Evolutionary conservation across 2,888 invertebrate species (phyloP), one percentile per base, ranked within the genome.

Genomic region (Gisinianus flammeolus): DNA sequence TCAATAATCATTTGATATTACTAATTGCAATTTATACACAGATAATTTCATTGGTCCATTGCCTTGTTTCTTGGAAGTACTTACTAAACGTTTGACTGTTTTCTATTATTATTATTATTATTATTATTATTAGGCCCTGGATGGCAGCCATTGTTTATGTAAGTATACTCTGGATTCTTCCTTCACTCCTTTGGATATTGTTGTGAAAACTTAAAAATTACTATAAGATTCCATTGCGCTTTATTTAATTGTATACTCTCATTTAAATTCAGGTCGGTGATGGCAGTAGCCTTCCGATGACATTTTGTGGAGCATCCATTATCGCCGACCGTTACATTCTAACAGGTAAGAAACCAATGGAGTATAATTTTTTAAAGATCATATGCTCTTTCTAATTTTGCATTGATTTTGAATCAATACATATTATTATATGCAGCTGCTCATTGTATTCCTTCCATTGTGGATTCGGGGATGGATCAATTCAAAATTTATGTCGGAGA

Each of bases 401-500:
- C n/a, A n/a, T n/a, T n/a, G n/a, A n/a, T 35, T 35, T 5, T 35
- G 35, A 12, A 56, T 56, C 5, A 56, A 56, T 10, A 56, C n/a
- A 5, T n/a, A 56, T 62, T 62, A 24, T 62, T 26, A 1, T 24
- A 22, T 24, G 8, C 22, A 30, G 71, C 71, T 28, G 71, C 71
- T 0, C 71, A 71, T n/a, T 71, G 71, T 28, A n/a, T 30, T 22
- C 8, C 26, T 19, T 0, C 31, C 2, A 28, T 71, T 5, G 19
- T 28, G 52, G 30, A 12, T 1, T 54, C 12, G 10, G 71, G 71
- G 5, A 3, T 71, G 4, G 26, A 54, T 54, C 16, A 30, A n/a
- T 71, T 71, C 26, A 24, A 22, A 10, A n/a, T 71, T 30, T n/a
- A 26, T 30, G 30, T 71, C 8, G 71, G 71, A 54, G 71, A 71